A percentile compares a stretch with the other conserved stretches of the same genome.
These are phyloP conservation scores for Contarinia nasturtii DNA, from an alignment of 1,140 invertebrate species.

Conservation along the genomic window DNA sequence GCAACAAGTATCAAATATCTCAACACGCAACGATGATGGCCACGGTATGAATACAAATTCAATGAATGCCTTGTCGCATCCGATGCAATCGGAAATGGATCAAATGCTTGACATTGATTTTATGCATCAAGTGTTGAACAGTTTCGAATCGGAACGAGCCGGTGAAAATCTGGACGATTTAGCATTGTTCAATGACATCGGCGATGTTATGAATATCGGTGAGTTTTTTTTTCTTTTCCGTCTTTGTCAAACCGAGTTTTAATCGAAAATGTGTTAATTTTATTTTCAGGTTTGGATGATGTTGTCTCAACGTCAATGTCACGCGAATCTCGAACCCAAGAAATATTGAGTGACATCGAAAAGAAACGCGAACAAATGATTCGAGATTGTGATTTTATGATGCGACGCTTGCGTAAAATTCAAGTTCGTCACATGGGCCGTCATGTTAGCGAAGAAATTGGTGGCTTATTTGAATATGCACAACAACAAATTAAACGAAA, in stretches of 20 bases:
- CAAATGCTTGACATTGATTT: slow-evolving; percentile 17
- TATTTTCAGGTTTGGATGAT: slow-evolving; percentile 8
- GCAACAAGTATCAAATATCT: background rate
- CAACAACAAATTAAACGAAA: slow-evolving; percentile 25
- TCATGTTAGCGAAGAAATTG: slow-evolving; percentile 54
- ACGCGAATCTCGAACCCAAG: slow-evolving; percentile 6
- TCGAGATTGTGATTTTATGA: slow-evolving; percentile 43
- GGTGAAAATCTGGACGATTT: slow-evolving; percentile 16
- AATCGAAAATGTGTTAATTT: background rate
- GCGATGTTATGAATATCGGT: slow-evolving; percentile 5
- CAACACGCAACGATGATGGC: background rate
- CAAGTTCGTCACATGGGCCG: slow-evolving; percentile 50
- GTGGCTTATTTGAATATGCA: slow-evolving; percentile 48
- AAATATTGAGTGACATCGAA: slow-evolving; percentile 12
- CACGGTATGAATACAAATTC: background rate
- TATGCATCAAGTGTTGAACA: slow-evolving; percentile 19
- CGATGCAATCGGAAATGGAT: slow-evolving; percentile 11
- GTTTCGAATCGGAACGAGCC: slow-evolving; percentile 10
- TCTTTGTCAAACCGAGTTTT: slow-evolving; percentile 28
- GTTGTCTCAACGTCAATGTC: slow-evolving; percentile 7
- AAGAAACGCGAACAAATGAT: slow-evolving; percentile 41
- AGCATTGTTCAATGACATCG: slow-evolving; percentile 15
- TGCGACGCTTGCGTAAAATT: slow-evolving; percentile 51
- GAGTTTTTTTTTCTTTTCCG: slow-evolving; percentile 11
- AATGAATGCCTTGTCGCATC: slow-evolving; percentile 2